Percentiles rank a stretch among this genome's conserved stretches.
Conservation (phyloP, 64 coral and sea anemone genomes). For the Pachyseris speciosa region DNA sequence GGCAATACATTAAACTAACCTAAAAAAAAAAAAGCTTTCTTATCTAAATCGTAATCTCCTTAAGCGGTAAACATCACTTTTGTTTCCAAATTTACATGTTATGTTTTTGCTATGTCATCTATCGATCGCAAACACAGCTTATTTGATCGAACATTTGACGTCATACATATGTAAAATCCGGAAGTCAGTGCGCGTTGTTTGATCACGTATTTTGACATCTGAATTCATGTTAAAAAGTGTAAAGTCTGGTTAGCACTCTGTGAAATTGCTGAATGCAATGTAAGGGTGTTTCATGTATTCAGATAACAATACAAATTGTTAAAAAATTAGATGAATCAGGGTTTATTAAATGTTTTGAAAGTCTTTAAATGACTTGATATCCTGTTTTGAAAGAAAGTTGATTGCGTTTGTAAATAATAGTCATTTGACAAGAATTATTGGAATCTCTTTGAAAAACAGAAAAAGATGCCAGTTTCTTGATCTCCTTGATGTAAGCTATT, state of each 20-base stretch:
- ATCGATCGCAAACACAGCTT: too few relatives aligned
- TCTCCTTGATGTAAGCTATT: not conserved
- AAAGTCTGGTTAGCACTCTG: not conserved
- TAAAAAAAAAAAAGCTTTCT: not conserved
- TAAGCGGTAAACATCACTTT: not conserved
- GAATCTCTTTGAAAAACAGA: not conserved
- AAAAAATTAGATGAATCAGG: not conserved
- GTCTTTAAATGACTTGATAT: not conserved
- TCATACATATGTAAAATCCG: not conserved
- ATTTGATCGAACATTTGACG: not conserved
- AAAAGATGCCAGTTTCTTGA: not conserved
- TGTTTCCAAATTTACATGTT: not conserved
- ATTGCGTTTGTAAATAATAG: not conserved
- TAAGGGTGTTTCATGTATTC: not conserved
- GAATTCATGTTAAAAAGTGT: not conserved
- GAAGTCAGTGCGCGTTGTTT: not conserved
- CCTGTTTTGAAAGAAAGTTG: not conserved
- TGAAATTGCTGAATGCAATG: not conserved
- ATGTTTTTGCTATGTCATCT: not conserved
- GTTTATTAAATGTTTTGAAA: not conserved
- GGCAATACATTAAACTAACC: too few relatives aligned
- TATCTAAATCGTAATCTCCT: not conserved
- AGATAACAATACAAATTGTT: not conserved
- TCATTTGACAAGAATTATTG: not conserved
- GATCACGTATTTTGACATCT: not conserved